A percentile compares a stretch with the other conserved stretches of the same genome.
These are phyloP conservation scores for Coccyzus lansbergi DNA, from an alignment of 2,797 vertebrate genomes.

Conservation along the genomic window DNA sequence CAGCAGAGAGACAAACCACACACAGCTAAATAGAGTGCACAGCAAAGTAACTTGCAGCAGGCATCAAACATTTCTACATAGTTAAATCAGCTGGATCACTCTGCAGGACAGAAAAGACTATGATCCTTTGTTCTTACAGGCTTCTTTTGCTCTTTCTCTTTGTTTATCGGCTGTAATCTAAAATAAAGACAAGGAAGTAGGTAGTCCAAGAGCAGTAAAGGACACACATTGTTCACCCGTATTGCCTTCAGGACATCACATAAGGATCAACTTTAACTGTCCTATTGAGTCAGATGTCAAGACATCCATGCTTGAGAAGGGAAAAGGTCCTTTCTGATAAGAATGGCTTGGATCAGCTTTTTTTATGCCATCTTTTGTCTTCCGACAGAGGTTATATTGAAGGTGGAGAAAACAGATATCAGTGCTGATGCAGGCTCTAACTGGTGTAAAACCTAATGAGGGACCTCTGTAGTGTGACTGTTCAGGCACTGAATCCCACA, in stretches of 20 bases:
- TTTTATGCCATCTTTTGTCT: constrained; percentile 1
- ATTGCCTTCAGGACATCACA: neutral
- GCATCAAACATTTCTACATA: neutral
- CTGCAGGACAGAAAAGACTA: neutral
- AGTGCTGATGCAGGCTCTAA: neutral
- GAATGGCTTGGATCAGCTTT: neutral
- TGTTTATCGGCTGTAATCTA: neutral
- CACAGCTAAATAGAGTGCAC: neutral
- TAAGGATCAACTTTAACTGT: neutral
- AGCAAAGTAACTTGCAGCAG: neutral
- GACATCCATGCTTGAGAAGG: neutral
- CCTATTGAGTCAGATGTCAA: neutral
- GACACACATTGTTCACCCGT: neutral
- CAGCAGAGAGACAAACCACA: constrained; percentile 8
- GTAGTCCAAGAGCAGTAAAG: neutral
- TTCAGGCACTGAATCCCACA: neutral
- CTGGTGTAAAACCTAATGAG: neutral
- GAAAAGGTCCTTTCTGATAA: neutral
- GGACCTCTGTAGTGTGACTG: neutral
- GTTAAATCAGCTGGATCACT: constrained; percentile 14
- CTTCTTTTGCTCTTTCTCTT: neutral
- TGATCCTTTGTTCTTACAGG: neutral
- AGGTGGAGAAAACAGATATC: neutral
- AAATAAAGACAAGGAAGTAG: neutral
- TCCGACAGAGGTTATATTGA: neutral